These are phyloP conservation scores for Acrossocheilus fasciatus DNA, from an alignment of 2,797 vertebrate species.

Conservation along the genomic window DNA sequence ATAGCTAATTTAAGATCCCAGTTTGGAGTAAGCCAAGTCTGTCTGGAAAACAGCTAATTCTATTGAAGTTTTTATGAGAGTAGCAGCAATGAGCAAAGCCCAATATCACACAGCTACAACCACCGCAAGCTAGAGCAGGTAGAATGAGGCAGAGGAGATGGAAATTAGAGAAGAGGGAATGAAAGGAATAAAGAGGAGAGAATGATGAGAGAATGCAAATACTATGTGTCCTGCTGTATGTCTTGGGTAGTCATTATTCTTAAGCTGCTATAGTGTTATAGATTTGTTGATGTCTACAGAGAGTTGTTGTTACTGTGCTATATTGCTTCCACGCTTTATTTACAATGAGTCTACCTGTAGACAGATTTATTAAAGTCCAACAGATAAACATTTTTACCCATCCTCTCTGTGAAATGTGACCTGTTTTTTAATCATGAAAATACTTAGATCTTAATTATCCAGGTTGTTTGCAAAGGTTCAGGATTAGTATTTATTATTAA, in stretches of 20 bases:
- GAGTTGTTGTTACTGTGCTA: background rate
- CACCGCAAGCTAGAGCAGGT: background rate
- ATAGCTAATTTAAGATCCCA: conserved; percentile 38
- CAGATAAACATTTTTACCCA: background rate
- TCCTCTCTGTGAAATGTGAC: conserved; percentile 9
- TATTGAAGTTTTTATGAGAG: conserved; percentile 24
- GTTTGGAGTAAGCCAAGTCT: conserved; percentile 16
- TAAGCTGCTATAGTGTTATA: background rate
- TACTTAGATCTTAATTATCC: background rate
- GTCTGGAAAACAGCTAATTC: conserved; percentile 32
- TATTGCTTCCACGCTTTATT: background rate
- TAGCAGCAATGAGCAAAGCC: background rate
- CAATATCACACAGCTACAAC: background rate
- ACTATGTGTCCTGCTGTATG: background rate
- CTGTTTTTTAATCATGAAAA: background rate
- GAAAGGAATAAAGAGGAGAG: background rate
- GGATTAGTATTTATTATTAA: background rate
- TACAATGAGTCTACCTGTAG: background rate
- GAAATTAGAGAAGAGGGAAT: conserved; percentile 4
- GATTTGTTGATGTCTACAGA: conserved; percentile 10
- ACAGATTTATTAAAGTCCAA: background rate
- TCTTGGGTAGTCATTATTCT: background rate
- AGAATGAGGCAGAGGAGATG: background rate
- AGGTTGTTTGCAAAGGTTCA: background rate
- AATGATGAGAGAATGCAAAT: conserved; percentile 14